Conservation (phyloP, 2,888 invertebrate species). For the Patella pellucida region DNA sequence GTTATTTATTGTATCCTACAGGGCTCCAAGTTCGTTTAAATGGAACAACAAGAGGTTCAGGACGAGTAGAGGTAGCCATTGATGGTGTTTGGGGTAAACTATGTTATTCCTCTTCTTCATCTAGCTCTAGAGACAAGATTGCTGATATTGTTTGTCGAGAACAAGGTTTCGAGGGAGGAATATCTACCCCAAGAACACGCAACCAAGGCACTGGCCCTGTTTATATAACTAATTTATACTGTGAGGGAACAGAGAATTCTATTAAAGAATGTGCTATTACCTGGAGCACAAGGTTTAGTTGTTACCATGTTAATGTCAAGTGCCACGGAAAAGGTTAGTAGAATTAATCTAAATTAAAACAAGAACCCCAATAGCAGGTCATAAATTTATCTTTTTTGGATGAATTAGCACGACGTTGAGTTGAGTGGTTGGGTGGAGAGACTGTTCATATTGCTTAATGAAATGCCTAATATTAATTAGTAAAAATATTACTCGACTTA, state of each 20-base stretch:
- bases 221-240: constrained; percentile 30
- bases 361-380: too few species aligned
- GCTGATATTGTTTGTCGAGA: constrained; percentile 20
- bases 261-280: constrained; percentile 27
- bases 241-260: constrained; percentile 26
- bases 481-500: too few species aligned
- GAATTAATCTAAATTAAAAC: too few species aligned
- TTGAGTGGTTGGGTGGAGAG: too few species aligned
- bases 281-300: constrained; percentile 4
- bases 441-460: too few species aligned
- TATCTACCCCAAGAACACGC: not conserved
- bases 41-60: constrained; percentile 1
- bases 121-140: not conserved
- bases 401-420: too few species aligned
- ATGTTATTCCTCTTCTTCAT: not conserved
- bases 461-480: too few species aligned
- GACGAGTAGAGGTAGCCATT: constrained; percentile 19
- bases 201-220: constrained; percentile 2
- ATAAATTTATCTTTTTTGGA: too few species aligned
- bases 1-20: not conserved
- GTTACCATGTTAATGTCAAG: not conserved
- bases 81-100: constrained; percentile 14
- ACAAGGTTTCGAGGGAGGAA: constrained; percentile 68
- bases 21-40: constrained; percentile 22
- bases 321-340: not conserved